Conservation (phyloP, 2,888 invertebrate genomes). For the Leucophenga montana region DNA sequence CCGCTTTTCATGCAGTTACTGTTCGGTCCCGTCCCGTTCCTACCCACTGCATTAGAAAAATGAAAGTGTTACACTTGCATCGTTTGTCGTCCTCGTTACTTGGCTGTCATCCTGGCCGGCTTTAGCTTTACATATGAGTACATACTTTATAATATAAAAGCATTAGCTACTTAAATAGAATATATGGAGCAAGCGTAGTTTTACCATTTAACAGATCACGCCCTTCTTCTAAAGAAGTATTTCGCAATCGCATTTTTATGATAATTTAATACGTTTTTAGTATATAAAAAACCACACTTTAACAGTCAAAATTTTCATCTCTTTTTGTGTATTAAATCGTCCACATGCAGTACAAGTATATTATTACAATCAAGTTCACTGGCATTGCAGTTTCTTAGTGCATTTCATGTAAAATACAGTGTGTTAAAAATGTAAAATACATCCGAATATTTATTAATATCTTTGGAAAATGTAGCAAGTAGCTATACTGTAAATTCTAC, state of each 20-base stretch:
- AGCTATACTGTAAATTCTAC: no score
- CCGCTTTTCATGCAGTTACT: not conserved
- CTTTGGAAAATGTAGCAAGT: no score
- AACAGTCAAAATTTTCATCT: no score
- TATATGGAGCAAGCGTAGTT: not conserved
- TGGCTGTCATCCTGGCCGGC: not conserved
- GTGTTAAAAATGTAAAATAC: no score
- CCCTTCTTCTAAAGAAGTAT: not conserved
- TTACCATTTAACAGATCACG: not conserved
- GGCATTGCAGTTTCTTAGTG: no score
- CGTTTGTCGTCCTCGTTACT: not conserved
- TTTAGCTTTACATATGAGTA: not conserved
- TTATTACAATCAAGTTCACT: no score
- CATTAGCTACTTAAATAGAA: not conserved
- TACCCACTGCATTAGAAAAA: constrained; percentile 16
- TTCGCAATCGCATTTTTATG: constrained; percentile 14
- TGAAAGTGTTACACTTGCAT: constrained; percentile 17
- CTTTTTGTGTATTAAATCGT: no score
- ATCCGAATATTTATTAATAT: no score
- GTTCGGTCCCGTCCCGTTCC: not conserved
- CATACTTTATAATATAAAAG: no score
- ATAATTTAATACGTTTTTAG: constrained; percentile 14
- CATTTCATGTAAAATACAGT: no score
- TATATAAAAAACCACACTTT: no score
- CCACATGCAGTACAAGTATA: no score